phyloP scores from a whole-genome alignment of 2,888 invertebrate genomes.

The Luperina nickerlii region DNA sequence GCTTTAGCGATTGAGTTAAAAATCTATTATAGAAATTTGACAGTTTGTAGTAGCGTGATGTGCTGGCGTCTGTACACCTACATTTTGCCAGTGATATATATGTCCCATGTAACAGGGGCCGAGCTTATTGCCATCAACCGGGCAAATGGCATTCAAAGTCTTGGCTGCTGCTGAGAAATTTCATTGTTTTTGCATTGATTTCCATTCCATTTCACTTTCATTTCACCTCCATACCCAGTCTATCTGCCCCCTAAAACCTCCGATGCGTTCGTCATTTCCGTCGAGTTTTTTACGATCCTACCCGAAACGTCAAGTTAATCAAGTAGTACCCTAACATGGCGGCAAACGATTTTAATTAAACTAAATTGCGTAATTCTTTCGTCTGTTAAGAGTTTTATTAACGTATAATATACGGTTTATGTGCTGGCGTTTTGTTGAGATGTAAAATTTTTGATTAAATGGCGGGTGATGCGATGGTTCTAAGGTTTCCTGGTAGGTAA shows the following conservation, averaged over 20 bases:
- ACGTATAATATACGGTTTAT: constrained; percentile 57
- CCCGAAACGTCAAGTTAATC: constrained; percentile 82
- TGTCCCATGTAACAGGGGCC: neutral
- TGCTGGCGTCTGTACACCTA: neutral
- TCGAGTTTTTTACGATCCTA: constrained; percentile 79
- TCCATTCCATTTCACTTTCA: constrained; percentile 5
- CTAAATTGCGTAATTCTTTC: constrained; percentile 80
- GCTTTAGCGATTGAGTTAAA: no score
- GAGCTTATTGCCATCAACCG: neutral
- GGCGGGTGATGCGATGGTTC: constrained; percentile 26
- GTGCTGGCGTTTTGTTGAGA: constrained; percentile 44
- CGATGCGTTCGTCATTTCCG: constrained; percentile 77
- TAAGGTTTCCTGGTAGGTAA: neutral
- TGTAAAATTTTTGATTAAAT: constrained; percentile 56
- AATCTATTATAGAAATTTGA: no score
- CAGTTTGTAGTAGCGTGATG: no score
- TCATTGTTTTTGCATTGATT: neutral
- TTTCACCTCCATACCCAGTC: constrained; percentile 37
- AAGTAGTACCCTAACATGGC: constrained; percentile 74
- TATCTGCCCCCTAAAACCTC: constrained; percentile 54
- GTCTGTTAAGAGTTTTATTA: constrained; percentile 74
- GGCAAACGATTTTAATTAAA: constrained; percentile 86
- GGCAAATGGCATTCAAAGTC: neutral
- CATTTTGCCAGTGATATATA: neutral
- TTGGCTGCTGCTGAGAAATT: neutral